These are phyloP conservation scores for Labeo calbasu DNA, from an alignment of 2,797 vertebrate species.

Conservation along the genomic window DNA sequence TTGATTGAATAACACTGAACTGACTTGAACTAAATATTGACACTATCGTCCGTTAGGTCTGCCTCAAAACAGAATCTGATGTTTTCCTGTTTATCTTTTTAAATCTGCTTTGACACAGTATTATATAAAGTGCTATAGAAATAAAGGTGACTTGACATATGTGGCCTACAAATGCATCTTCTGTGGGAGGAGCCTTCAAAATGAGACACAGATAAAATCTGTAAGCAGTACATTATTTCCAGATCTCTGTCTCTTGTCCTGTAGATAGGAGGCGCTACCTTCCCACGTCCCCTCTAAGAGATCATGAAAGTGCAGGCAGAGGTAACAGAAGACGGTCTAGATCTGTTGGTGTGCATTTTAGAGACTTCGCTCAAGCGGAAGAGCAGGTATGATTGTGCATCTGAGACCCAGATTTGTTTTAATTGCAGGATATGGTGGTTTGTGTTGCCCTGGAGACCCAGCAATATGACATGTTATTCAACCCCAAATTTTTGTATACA, in stretches of 20 bases:
- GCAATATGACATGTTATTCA: not conserved
- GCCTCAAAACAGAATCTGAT: not conserved
- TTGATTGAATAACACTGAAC: not conserved
- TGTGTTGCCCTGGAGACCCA: not conserved
- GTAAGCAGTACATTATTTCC: not conserved
- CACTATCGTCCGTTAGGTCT: not conserved
- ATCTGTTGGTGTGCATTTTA: conserved; percentile 85
- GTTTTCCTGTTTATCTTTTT: not conserved
- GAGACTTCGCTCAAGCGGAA: conserved; percentile 66
- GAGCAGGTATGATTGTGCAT: conserved; percentile 76
- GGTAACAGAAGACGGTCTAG: conserved; percentile 79
- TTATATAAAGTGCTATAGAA: not conserved
- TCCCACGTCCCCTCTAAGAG: conserved; percentile 86
- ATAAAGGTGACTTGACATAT: not conserved
- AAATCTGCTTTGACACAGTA: not conserved
- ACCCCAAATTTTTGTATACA: not conserved
- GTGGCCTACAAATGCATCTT: not conserved
- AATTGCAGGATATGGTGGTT: not conserved
- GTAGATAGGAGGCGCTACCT: conserved; percentile 79
- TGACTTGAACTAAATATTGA: not conserved
- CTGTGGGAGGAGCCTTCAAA: not conserved
- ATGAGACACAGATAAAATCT: not conserved
- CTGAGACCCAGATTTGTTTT: not conserved
- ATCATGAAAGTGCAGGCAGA: conserved; percentile 69
- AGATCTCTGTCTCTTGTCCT: conserved; percentile 46